These are phyloP conservation scores for Echinometra lucunter DNA, from an alignment of 53 echinoderm and acorn worm species.

Conservation along the genomic window DNA sequence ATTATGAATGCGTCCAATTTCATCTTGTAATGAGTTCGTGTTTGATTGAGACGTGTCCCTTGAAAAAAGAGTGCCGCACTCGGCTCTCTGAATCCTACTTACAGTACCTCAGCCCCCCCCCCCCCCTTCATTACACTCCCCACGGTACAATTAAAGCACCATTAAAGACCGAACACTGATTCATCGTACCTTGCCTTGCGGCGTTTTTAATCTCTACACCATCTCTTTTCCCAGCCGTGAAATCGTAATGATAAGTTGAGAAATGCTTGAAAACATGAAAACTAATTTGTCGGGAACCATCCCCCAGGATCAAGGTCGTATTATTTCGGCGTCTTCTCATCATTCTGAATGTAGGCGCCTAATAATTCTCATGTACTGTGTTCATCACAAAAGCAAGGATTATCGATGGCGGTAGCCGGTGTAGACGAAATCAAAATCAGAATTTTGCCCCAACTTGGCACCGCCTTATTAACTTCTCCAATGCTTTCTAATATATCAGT, in stretches of 20 bases:
- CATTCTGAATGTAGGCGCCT: neutral
- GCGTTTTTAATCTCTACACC: constrained; percentile 12
- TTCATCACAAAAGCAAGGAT: neutral
- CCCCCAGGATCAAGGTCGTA: neutral
- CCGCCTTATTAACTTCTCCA: neutral
- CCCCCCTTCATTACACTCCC: neutral
- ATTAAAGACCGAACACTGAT: neutral
- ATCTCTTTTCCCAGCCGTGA: neutral
- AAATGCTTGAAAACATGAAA: constrained; percentile 18
- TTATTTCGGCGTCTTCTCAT: neutral
- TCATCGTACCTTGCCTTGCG: constrained; percentile 1
- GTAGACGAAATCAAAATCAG: neutral
- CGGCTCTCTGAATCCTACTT: neutral
- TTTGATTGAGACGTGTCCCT: neutral
- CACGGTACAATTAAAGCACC: neutral
- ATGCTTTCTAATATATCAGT: neutral
- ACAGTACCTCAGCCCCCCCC: neutral
- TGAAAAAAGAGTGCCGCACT: neutral
- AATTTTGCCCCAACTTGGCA: neutral
- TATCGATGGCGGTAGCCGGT: neutral
- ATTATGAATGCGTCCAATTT: no score
- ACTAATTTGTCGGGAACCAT: neutral
- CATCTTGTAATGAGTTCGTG: neutral
- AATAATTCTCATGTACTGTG: neutral
- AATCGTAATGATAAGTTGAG: neutral